Conservation (phyloP, 2,888 invertebrate species). For the Drosophila testacea region DNA sequence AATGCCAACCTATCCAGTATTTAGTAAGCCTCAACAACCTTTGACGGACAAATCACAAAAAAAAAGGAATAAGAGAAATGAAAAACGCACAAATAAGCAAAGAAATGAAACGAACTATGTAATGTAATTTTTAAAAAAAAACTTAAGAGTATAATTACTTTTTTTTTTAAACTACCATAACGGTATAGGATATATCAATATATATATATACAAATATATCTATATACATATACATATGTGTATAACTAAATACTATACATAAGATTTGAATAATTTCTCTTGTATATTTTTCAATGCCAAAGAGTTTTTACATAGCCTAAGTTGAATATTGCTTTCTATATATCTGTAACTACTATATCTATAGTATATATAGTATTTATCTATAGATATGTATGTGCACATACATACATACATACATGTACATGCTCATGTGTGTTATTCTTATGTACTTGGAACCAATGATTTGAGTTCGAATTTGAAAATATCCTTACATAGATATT, state of each 20-base stretch:
- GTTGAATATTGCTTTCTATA: slow-evolving; percentile 60
- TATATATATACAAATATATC: slow-evolving; percentile 15
- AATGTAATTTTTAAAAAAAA: slow-evolving; percentile 48
- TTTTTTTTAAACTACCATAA: slow-evolving; percentile 66
- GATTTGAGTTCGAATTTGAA: slow-evolving; percentile 46
- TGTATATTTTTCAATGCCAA: slow-evolving; percentile 74
- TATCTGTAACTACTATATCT: slow-evolving; percentile 2
- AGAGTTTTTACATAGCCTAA: slow-evolving; percentile 70
- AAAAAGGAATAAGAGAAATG: slow-evolving; percentile 8
- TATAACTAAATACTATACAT: slow-evolving; percentile 39
- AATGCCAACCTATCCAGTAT: slow-evolving; percentile 41
- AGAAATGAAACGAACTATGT: slow-evolving; percentile 39
- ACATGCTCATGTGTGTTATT: slow-evolving; percentile 9
- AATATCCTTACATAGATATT: slow-evolving; percentile 28
- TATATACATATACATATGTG: slow-evolving; percentile 10
- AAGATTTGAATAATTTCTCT: slow-evolving; percentile 41
- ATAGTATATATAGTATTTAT: slow-evolving; percentile 11
- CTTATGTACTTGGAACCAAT: slow-evolving; percentile 39
- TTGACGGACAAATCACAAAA: slow-evolving; percentile 51
- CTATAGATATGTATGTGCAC: slow-evolving; percentile 7
- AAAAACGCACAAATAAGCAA: slow-evolving; percentile 43
- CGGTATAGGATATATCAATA: slow-evolving; percentile 49
- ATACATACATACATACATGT: background rate
- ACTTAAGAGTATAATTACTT: slow-evolving; percentile 33
- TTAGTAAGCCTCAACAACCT: slow-evolving; percentile 47